These are phyloP conservation scores for Episyrphus balteatus DNA, from an alignment of 1,140 invertebrate species.

Conservation along the genomic window DNA sequence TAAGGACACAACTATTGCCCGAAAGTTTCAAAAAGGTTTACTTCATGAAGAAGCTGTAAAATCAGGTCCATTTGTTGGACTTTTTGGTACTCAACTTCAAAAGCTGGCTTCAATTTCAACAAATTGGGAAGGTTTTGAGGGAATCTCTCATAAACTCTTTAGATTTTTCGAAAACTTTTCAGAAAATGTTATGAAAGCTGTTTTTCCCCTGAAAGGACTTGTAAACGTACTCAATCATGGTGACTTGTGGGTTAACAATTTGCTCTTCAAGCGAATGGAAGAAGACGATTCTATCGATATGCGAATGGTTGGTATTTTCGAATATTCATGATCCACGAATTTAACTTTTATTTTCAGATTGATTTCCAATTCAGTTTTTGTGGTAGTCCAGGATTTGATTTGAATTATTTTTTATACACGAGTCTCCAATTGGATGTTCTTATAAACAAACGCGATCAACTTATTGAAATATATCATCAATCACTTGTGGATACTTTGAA, in stretches of 20 bases:
- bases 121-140: constrained; percentile 37
- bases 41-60: constrained; percentile 29
- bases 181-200: constrained; percentile 20
- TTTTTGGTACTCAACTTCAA: constrained; percentile 22
- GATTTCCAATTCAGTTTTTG: constrained; percentile 34
- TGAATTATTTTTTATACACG: constrained; percentile 34
- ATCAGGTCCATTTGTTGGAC: constrained; percentile 23
- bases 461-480: constrained; percentile 24
- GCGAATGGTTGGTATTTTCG: no score
- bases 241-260: constrained; percentile 56
- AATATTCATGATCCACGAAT: no score
- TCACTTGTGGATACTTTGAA: constrained; percentile 20
- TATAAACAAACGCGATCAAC: constrained; percentile 23
- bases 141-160: constrained; percentile 28
- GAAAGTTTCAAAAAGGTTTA: constrained; percentile 8
- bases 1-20: no score
- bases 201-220: constrained; percentile 17
- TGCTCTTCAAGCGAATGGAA: constrained; percentile 41
- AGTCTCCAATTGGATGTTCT: constrained; percentile 31
- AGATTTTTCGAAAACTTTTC: constrained; percentile 24
- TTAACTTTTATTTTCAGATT: constrained; percentile 11
- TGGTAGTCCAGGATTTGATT: constrained; percentile 31
- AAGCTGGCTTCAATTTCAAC: constrained; percentile 26
- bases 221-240: constrained; percentile 51
- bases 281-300: no score